Conservation (phyloP, 2,113 vertebrate species). For the Ceyx margarethae region DNA sequence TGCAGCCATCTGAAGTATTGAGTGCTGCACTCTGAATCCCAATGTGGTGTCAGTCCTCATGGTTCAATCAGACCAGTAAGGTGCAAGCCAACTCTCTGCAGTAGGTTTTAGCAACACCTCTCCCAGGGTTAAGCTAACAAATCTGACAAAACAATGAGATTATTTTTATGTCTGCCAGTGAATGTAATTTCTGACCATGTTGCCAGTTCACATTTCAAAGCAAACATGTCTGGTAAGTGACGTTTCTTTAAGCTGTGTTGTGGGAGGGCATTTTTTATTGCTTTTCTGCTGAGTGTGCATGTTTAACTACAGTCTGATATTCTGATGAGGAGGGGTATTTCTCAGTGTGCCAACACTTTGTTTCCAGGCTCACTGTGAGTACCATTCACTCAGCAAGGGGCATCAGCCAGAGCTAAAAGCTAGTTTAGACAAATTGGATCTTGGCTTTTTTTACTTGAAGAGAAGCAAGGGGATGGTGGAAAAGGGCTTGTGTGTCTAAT, state of each 20-base stretch:
- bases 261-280: background rate
- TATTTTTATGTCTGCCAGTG: background rate
- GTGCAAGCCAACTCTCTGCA: background rate
- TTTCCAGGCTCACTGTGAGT: background rate
- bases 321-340: background rate
- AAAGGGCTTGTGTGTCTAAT: background rate
- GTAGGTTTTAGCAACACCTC: background rate
- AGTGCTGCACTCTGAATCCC: accelerated
- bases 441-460: background rate
- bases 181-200: background rate
- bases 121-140: background rate
- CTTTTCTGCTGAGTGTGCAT: background rate
- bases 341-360: background rate
- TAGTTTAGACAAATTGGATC: conserved; percentile 3
- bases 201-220: background rate
- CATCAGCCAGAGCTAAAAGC: background rate
- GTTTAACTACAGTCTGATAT: background rate
- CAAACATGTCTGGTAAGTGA: background rate
- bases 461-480: background rate
- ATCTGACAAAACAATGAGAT: background rate
- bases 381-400: background rate
- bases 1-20: background rate
- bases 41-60: accelerated
- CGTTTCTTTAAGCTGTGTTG: background rate
- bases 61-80: background rate